These are phyloP conservation scores for Lymantria monacha DNA, from an alignment of 2,888 invertebrate genomes.

Conservation along the genomic window DNA sequence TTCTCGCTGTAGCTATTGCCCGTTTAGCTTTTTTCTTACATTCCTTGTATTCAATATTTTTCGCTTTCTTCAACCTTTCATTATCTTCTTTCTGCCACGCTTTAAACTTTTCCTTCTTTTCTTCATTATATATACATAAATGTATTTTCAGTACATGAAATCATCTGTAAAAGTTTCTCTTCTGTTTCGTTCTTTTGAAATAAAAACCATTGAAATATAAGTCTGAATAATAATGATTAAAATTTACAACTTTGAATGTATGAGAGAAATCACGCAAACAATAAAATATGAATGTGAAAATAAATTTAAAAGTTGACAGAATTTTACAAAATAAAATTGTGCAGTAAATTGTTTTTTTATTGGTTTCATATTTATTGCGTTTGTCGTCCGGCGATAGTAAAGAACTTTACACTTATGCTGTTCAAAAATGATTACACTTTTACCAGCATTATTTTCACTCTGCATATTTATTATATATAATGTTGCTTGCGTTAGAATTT, in stretches of 20 bases:
- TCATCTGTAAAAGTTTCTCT: not conserved
- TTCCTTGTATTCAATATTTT: too few species aligned
- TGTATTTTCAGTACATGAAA: not conserved
- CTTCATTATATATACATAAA: too few species aligned
- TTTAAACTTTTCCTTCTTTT: too few species aligned
- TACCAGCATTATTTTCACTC: conserved; percentile 17
- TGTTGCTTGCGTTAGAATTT: conserved; percentile 17
- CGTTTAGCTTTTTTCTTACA: too few species aligned
- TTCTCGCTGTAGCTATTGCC: too few species aligned
- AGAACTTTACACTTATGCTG: conserved; percentile 15
- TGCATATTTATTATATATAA: conserved; percentile 10
- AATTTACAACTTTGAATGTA: not conserved
- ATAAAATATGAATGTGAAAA: conserved; percentile 20
- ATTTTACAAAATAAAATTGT: conserved; percentile 37
- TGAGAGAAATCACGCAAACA: conserved; percentile 1
- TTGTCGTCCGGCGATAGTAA: conserved; percentile 21
- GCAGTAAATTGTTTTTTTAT: conserved; percentile 35
- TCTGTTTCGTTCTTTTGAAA: not conserved
- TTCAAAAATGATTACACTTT: conserved; percentile 29
- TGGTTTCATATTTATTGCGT: conserved; percentile 34
- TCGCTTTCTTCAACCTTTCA: too few species aligned
- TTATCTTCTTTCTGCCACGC: too few species aligned
- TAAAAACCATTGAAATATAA: not conserved
- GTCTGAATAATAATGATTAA: not conserved
- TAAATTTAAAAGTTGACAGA: conserved; percentile 16